phyloP scores from a whole-genome alignment of 2,113 vertebrate species.

The Rattus rattus region DNA sequence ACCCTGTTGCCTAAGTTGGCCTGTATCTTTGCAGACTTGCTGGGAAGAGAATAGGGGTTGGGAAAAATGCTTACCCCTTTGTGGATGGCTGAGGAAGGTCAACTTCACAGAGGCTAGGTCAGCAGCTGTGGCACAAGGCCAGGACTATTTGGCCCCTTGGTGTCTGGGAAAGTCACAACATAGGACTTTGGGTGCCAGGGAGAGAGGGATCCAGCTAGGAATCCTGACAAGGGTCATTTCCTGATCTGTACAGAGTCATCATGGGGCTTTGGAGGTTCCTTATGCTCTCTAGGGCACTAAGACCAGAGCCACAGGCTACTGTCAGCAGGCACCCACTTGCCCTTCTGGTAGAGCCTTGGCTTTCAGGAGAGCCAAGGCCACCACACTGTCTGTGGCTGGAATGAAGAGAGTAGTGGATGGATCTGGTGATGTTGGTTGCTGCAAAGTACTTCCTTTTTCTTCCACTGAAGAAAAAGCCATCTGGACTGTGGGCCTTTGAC shows the following conservation, averaged over 20 bases:
- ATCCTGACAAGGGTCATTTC: background rate
- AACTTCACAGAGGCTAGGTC: background rate
- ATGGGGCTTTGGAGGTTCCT: background rate
- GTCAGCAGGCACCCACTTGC: fast-evolving
- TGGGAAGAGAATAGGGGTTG: background rate
- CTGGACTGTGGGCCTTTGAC: fast-evolving
- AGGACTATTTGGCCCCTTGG: background rate
- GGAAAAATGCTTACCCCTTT: background rate
- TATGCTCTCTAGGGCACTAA: fast-evolving
- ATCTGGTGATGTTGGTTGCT: fast-evolving
- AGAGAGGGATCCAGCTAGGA: no score
- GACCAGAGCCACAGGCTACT: fast-evolving
- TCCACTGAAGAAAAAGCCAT: background rate
- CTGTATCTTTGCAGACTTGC: background rate
- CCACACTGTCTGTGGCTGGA: fast-evolving
- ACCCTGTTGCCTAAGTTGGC: background rate
- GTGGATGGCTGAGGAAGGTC: background rate
- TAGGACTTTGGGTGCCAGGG: background rate
- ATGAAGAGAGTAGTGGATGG: background rate
- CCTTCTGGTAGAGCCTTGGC: fast-evolving
- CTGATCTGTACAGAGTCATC: background rate
- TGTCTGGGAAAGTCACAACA: fast-evolving
- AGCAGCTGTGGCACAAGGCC: background rate
- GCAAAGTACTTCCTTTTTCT: no score
- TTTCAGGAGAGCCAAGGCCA: background rate